Evolutionary conservation across 2,888 invertebrate genomes (phyloP).

Genomic region (Erynnis tages): DNA sequence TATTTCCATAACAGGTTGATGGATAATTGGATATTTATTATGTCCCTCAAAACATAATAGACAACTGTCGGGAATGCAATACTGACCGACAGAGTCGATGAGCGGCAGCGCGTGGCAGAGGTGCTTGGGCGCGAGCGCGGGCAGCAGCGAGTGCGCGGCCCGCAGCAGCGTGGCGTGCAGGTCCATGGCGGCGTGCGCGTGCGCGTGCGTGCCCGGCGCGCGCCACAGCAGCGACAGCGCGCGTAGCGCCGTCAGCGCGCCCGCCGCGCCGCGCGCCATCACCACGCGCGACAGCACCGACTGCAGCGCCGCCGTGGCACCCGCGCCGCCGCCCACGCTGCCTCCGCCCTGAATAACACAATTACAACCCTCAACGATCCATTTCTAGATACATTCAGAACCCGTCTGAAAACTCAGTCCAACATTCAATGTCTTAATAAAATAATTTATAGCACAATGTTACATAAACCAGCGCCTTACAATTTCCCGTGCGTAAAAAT

Average conservation of each 20-base stretch:
- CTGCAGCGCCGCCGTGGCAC: conserved; percentile 58
- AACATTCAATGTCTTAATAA: too few species aligned
- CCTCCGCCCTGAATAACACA: conserved; percentile 55
- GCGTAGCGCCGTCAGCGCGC: conserved; percentile 71
- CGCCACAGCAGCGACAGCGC: conserved; percentile 86
- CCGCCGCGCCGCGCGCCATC: conserved; percentile 56
- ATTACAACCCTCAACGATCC: too few species aligned
- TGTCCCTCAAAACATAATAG: too few species aligned
- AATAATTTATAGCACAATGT: too few species aligned
- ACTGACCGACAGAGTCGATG: conserved; percentile 84
- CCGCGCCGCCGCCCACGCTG: conserved; percentile 62
- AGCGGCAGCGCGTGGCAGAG: conserved; percentile 84
- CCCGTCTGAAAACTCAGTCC: too few species aligned
- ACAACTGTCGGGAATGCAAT: background rate
- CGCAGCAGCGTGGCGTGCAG: conserved; percentile 79
- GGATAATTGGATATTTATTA: too few species aligned
- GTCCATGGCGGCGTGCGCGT: conserved; percentile 39
- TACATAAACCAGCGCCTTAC: too few species aligned
- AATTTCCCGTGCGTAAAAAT: too few species aligned
- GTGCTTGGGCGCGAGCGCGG: conserved; percentile 84
- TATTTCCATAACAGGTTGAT: too few species aligned
- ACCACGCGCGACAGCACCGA: conserved; percentile 63
- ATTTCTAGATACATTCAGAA: too few species aligned
- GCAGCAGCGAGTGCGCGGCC: conserved; percentile 84
- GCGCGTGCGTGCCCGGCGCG: conserved; percentile 74